Evolutionary conservation across 2,888 invertebrate genomes (phyloP).

Genomic region (Augiades crinisus): DNA sequence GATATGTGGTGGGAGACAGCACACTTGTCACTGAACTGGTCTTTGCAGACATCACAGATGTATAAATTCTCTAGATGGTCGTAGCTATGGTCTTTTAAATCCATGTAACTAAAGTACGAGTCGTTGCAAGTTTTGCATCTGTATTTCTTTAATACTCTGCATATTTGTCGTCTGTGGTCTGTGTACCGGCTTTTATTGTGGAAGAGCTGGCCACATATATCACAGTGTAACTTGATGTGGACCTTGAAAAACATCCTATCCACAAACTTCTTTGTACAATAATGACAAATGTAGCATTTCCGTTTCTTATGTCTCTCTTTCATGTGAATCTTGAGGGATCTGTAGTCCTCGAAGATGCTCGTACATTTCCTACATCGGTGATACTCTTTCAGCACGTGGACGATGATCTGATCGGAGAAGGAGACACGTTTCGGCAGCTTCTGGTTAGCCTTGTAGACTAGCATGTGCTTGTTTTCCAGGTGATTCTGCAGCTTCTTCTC

Average conservation of each 20-base stretch:
- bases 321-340: conserved; percentile 52
- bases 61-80: conserved; percentile 47
- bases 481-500: conserved; percentile 58
- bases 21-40: conserved; percentile 57
- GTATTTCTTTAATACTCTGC: conserved; percentile 48
- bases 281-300: conserved; percentile 69
- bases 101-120: conserved; percentile 55
- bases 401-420: conserved; percentile 62
- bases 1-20: conserved; percentile 56
- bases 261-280: conserved; percentile 60
- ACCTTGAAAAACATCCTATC: conserved; percentile 68
- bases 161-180: conserved; percentile 51
- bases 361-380: conserved; percentile 67
- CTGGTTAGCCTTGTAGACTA: conserved; percentile 41
- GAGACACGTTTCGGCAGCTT: conserved; percentile 62
- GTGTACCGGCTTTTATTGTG: conserved; percentile 43
- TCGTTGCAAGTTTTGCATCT: conserved; percentile 54
- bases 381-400: conserved; percentile 62
- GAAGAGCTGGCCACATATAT: conserved; percentile 50
- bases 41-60: conserved; percentile 66
- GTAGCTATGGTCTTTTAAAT: conserved; percentile 64
- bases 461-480: conserved; percentile 58
- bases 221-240: conserved; percentile 67
- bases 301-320: conserved; percentile 60
- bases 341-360: conserved; percentile 57